Evolutionary conservation across 1,140 invertebrate genomes (phyloP).

Genomic region (Caenorhabditis tropicalis): DNA sequence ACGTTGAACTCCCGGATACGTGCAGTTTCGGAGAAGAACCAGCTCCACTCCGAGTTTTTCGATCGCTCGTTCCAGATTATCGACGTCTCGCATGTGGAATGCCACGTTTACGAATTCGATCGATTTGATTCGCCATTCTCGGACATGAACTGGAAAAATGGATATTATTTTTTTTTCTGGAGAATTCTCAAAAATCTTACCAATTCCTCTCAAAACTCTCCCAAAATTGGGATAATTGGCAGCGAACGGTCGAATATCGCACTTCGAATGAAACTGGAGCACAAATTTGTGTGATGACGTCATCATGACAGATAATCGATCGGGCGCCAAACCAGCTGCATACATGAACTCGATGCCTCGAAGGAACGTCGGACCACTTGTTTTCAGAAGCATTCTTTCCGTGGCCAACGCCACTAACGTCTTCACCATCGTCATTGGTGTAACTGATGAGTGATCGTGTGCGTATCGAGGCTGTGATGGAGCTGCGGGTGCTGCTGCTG

Average conservation of each 20-base stretch:
- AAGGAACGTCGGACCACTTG: conserved; percentile 49
- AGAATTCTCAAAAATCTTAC: conserved; percentile 32
- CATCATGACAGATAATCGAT: conserved; percentile 54
- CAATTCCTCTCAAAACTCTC: conserved; percentile 19
- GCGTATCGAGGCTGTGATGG: background rate
- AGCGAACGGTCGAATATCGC: conserved; percentile 53
- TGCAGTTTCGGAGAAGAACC: conserved; percentile 52
- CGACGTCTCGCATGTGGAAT: conserved; percentile 48
- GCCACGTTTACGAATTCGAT: conserved; percentile 54
- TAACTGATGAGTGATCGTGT: background rate
- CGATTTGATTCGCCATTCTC: conserved; percentile 52
- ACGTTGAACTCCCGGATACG: conserved; percentile 46
- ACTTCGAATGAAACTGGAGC: conserved; percentile 55
- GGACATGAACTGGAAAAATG: conserved; percentile 49
- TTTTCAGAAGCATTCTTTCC: conserved; percentile 53
- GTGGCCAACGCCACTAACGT: conserved; percentile 53
- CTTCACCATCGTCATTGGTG: conserved; percentile 47
- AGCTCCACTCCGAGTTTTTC: conserved; percentile 53
- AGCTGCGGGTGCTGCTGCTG: background rate
- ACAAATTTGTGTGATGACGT: conserved; percentile 48
- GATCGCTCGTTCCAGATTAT: conserved; percentile 51
- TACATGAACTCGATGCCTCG: conserved; percentile 50
- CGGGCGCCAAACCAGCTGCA: conserved; percentile 49
- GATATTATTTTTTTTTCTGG: background rate
- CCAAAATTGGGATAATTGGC: conserved; percentile 45